Evolutionary conservation across 2,888 invertebrate genomes (phyloP).

Genomic region (Encarsia formosa): DNA sequence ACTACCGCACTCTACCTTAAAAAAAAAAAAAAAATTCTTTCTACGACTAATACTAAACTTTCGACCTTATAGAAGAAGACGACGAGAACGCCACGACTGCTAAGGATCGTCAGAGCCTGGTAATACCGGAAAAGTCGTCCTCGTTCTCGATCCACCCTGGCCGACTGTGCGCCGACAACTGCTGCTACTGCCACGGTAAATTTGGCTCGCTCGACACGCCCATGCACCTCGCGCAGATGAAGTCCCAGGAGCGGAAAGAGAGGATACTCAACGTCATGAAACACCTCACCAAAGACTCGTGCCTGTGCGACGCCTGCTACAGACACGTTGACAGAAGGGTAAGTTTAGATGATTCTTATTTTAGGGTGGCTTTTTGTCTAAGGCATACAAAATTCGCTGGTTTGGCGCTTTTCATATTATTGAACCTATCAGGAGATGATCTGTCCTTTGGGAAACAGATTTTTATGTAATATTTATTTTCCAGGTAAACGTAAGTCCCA

Average conservation of each 20-base stretch:
- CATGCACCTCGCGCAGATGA: slow-evolving; percentile 82
- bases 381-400: too few relatives aligned
- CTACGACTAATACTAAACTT: too few relatives aligned
- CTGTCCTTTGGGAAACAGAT: too few relatives aligned
- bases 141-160: slow-evolving; percentile 84
- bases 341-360: slow-evolving; percentile 4
- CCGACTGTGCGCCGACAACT: slow-evolving; percentile 77
- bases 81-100: slow-evolving; percentile 42
- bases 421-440: too few relatives aligned
- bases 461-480: slow-evolving; percentile 3
- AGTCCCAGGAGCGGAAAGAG: slow-evolving; percentile 74
- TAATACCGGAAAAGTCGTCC: slow-evolving; percentile 83
- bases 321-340: slow-evolving; percentile 80
- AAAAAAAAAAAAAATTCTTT: too few relatives aligned
- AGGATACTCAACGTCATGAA: slow-evolving; percentile 76
- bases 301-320: slow-evolving; percentile 83
- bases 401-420: too few relatives aligned
- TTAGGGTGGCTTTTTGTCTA: too few relatives aligned
- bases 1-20: too few relatives aligned
- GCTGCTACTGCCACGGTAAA: slow-evolving; percentile 82
- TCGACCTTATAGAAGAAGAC: slow-evolving; percentile 39
- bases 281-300: slow-evolving; percentile 78
- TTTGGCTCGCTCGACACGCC: slow-evolving; percentile 83
- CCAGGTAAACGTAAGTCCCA: slow-evolving; percentile 48
- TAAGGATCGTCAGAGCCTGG: slow-evolving; percentile 61